Evolutionary conservation across 2,888 invertebrate genomes (phyloP).

Genomic region (Esperia sulphurella): DNA sequence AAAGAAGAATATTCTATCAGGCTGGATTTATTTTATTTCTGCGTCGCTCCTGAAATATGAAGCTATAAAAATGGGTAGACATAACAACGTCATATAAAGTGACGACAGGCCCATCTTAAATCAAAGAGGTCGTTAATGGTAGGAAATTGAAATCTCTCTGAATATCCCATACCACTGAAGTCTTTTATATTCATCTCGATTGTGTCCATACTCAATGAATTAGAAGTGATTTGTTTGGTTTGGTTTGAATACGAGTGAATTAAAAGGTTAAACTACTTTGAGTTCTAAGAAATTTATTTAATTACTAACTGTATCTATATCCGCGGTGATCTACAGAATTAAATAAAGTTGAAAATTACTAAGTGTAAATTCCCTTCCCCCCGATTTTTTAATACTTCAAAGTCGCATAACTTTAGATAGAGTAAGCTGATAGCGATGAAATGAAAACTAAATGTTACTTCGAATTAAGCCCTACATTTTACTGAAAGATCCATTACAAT

Average conservation of each 20-base stretch:
- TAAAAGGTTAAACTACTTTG: not conserved
- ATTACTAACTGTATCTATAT: too few relatives aligned
- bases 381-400: too few relatives aligned
- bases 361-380: too few relatives aligned
- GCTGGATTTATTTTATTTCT: constrained; percentile 3
- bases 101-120: constrained; percentile 32
- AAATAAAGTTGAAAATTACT: too few relatives aligned
- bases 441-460: too few relatives aligned
- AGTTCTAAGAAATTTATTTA: too few relatives aligned
- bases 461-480: too few relatives aligned
- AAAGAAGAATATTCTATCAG: not conserved
- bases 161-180: constrained; percentile 30
- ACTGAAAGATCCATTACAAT: too few relatives aligned
- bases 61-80: constrained; percentile 25
- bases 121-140: constrained; percentile 43
- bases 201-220: constrained; percentile 17
- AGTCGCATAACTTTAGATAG: too few relatives aligned
- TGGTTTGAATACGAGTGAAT: constrained; percentile 8
- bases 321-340: too few relatives aligned
- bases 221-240: constrained; percentile 16
- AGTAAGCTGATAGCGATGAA: too few relatives aligned
- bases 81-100: constrained; percentile 19
- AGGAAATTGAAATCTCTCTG: constrained; percentile 59
- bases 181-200: constrained; percentile 27
- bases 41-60: constrained; percentile 15